phyloP scores from a whole-genome alignment of 2,797 vertebrate species.

The Clarias pachynema region DNA sequence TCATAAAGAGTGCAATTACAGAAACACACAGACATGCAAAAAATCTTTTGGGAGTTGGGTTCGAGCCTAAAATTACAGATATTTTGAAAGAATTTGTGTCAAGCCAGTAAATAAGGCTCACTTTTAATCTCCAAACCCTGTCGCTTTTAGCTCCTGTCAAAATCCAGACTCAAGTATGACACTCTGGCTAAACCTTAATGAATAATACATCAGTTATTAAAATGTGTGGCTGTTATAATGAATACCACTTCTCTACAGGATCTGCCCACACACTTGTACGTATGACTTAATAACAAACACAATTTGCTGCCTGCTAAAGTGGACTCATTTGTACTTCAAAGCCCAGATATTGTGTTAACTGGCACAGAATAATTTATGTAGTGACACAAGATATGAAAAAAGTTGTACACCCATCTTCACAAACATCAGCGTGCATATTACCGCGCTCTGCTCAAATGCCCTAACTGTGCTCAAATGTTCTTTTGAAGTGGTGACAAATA shows the following conservation, averaged over 20 bases:
- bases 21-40: conserved; percentile 5
- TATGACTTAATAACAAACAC: conserved; percentile 42
- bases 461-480: not conserved
- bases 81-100: conserved; percentile 16
- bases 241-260: conserved; percentile 34
- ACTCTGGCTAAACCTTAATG: conserved; percentile 38
- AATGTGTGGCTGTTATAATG: conserved; percentile 31
- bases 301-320: conserved; percentile 26
- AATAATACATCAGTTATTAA: conserved; percentile 47
- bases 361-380: not conserved
- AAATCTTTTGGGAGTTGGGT: not conserved
- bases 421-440: not conserved
- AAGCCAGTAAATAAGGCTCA: conserved; percentile 30
- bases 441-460: not conserved
- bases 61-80: not conserved
- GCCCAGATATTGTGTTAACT: conserved; percentile 10
- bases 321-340: conserved; percentile 30
- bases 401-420: not conserved
- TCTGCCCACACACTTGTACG: conserved; percentile 35
- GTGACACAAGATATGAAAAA: not conserved
- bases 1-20: not conserved
- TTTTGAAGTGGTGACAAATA: conserved; percentile 13
- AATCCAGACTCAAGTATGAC: conserved; percentile 14
- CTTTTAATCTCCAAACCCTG: conserved; percentile 23
- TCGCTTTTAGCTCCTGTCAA: conserved; percentile 27